Percentiles rank a stretch among this genome's conserved stretches.
Conservation (phyloP, 1,140 invertebrate genomes). For the Trachelipus rathkii region DNA sequence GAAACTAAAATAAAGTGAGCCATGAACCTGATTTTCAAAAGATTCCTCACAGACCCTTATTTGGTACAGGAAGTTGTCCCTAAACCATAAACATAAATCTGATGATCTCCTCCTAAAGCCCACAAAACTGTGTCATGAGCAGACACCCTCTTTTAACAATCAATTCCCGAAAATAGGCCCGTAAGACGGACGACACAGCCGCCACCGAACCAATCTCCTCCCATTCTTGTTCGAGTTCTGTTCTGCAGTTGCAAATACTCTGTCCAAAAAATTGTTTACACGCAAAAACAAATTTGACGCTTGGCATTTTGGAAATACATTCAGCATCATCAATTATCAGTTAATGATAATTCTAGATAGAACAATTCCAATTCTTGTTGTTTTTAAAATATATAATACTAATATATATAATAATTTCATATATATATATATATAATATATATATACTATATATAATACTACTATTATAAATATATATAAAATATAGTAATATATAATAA, state of each 20-base stretch:
- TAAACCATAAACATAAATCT: slow-evolving; percentile 84
- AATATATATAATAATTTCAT: too few relatives aligned
- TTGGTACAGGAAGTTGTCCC: slow-evolving; percentile 80
- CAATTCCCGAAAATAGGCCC: slow-evolving; percentile 73
- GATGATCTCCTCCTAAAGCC: slow-evolving; percentile 85
- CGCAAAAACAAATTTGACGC: slow-evolving; percentile 63
- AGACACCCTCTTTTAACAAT: slow-evolving; percentile 78
- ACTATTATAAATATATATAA: too few relatives aligned
- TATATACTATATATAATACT: too few relatives aligned
- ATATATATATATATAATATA: too few relatives aligned
- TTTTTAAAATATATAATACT: too few relatives aligned
- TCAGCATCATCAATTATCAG: not conserved
- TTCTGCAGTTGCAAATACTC: slow-evolving; percentile 75
- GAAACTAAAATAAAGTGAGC: slow-evolving; percentile 12
- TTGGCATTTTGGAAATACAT: slow-evolving; percentile 45
- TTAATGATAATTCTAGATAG: too few relatives aligned
- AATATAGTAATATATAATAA: too few relatives aligned
- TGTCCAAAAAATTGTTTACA: slow-evolving; percentile 81
- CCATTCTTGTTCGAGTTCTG: slow-evolving; percentile 72
- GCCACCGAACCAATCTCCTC: too few relatives aligned
- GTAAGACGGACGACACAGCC: too few relatives aligned
- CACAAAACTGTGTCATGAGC: slow-evolving; percentile 77
- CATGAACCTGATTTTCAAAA: slow-evolving; percentile 79
- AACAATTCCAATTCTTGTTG: too few relatives aligned
- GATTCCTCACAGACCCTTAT: slow-evolving; percentile 83